These are phyloP conservation scores for Malacoctenus gilli DNA, from an alignment of 2,797 vertebrate genomes.

Conservation along the genomic window DNA sequence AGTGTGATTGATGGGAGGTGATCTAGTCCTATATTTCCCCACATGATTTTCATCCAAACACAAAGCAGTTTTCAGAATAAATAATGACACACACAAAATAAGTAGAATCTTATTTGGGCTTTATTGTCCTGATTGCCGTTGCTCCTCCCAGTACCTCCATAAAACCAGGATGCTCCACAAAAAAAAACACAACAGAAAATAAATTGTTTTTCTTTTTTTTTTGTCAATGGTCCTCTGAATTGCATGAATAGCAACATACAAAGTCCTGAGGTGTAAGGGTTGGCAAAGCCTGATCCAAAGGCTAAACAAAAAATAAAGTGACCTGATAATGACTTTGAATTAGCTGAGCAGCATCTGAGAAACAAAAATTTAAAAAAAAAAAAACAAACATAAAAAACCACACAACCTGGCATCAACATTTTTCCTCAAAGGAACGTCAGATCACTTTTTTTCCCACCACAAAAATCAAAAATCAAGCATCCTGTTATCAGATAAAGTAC, in stretches of 20 bases:
- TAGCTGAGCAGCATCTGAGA: slow-evolving; percentile 46
- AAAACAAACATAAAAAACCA: slow-evolving; percentile 21
- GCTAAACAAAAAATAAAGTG: slow-evolving; percentile 20
- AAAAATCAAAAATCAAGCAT: too few relatives aligned
- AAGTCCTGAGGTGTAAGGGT: slow-evolving; percentile 70
- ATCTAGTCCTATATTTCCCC: too few relatives aligned
- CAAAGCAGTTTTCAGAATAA: too few relatives aligned
- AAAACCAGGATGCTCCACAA: slow-evolving; percentile 45
- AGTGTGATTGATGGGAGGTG: too few relatives aligned
- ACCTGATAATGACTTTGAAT: slow-evolving; percentile 44
- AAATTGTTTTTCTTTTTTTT: slow-evolving; percentile 1
- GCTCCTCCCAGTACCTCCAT: slow-evolving; percentile 26
- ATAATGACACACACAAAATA: background rate
- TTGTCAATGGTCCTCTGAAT: slow-evolving; percentile 31
- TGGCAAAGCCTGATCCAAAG: slow-evolving; percentile 47
- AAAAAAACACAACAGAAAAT: slow-evolving; percentile 44
- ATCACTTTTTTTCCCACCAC: too few relatives aligned
- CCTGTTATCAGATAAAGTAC: too few relatives aligned
- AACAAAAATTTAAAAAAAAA: slow-evolving; percentile 26
- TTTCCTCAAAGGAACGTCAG: too few relatives aligned
- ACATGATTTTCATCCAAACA: too few relatives aligned
- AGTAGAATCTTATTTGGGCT: slow-evolving; percentile 36
- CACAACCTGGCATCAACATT: slow-evolving; percentile 14
- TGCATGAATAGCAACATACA: slow-evolving; percentile 30
- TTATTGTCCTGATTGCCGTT: slow-evolving; percentile 55